phyloP scores from a whole-genome alignment of 2,888 invertebrate genomes.

The Latrodectus elegans region DNA sequence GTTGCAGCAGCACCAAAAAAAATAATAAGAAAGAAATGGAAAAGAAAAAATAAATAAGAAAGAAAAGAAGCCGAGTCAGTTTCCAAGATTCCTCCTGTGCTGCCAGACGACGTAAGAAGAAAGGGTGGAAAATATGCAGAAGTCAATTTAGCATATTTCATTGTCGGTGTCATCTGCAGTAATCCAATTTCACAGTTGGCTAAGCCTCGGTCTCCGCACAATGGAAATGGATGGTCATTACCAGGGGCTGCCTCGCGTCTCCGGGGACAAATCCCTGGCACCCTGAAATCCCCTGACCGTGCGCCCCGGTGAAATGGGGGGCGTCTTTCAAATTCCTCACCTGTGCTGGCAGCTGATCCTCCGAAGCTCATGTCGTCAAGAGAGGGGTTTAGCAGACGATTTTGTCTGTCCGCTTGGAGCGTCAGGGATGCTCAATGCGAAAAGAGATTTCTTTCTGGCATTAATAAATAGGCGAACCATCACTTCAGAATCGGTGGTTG shows the following conservation, averaged over 20 bases:
- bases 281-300: conserved; percentile 43
- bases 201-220: conserved; percentile 64
- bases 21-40: not conserved
- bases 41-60: not conserved
- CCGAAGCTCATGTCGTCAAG: not conserved
- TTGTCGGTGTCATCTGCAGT: conserved; percentile 69
- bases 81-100: not conserved
- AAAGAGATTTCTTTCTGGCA: too few species aligned
- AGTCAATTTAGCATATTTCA: conserved; percentile 70
- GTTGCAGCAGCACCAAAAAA: not conserved
- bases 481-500: too few species aligned
- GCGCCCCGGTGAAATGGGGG: conserved; percentile 30
- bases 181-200: conserved; percentile 69
- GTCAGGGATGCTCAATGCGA: too few species aligned
- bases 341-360: not conserved
- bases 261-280: conserved; percentile 56
- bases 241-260: conserved; percentile 49
- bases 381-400: not conserved
- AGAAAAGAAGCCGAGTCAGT: not conserved
- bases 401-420: not conserved
- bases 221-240: conserved; percentile 69
- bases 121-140: conserved; percentile 26
- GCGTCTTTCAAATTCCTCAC: conserved; percentile 20
- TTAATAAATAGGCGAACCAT: too few species aligned
- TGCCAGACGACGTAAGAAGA: not conserved